phyloP scores from a whole-genome alignment of 2,113 vertebrate genomes.

The Candoia aspera region DNA sequence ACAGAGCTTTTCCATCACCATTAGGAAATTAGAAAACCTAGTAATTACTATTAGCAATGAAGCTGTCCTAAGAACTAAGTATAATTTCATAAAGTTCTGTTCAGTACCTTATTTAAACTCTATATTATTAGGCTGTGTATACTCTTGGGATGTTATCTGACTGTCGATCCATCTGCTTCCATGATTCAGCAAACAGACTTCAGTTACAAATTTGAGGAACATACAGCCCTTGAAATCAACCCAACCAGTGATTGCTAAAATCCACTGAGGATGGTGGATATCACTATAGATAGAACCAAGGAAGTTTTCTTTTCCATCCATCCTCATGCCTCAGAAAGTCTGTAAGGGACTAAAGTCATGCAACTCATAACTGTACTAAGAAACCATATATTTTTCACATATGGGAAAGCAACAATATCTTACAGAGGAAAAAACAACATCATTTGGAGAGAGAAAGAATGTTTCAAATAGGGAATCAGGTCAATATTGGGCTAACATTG shows the following conservation, averaged over 20 bases:
- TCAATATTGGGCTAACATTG: not conserved
- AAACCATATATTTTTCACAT: not conserved
- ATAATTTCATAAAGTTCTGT: not conserved
- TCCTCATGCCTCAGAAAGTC: not conserved
- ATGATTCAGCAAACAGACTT: not conserved
- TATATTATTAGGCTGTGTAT: not conserved
- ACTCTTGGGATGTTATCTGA: not conserved
- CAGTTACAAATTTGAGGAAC: not conserved
- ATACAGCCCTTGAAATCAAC: not conserved
- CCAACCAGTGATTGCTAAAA: not conserved
- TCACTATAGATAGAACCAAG: not conserved
- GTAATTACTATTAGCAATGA: not conserved
- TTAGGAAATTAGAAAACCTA: not conserved
- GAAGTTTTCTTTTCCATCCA: not conserved
- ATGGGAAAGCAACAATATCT: not conserved
- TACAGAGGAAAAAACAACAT: not conserved
- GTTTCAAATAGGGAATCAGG: not conserved
- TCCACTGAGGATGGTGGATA: not conserved
- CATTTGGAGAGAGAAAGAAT: not conserved
- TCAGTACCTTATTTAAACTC: not conserved
- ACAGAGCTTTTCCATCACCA: not conserved
- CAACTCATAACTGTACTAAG: not conserved
- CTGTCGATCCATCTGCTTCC: not conserved
- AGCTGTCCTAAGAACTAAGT: not conserved
- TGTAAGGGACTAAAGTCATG: not conserved